Base-by-base conservation (phyloP, 2,888 invertebrate species). In the Brachypterus glaber region DNA sequence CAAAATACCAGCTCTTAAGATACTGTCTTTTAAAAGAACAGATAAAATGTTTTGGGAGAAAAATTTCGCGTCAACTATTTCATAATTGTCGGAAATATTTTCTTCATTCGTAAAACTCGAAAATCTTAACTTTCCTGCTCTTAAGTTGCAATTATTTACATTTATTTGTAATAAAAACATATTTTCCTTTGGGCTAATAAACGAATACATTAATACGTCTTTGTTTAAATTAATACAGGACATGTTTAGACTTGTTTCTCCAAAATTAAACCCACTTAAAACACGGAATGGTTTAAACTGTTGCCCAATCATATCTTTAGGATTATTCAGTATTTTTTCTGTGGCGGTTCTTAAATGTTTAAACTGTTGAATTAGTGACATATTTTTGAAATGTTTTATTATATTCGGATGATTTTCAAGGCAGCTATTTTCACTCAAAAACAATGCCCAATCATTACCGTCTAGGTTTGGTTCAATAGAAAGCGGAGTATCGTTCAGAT, bases 281-380 rank as follows among this genome's bases (percentile, higher is more conserved):
- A 69, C 68, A 32, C 69, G 65, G 25, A 73, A 57, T 8, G 73
- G 62, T 37, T 68, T 70, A 48, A 85, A 82, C 53, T 78, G 72
- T 45, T 71, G 69, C 3, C 74, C 72, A 30, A 84, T 71, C 35
- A 77, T 73, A 53, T 72, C 72, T 46, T 78, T 74, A 3, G 78
- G 74, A 15, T 76, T 71, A 49, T 75, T 70, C 62, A 87, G 87
- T 4, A 87, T 74, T 35, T 72, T 68, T n/a, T 71, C 68, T 14
- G 89, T 71, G 2, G 77, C 70, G 37, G 69, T 64, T 47, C 78
- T 77, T 45, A 92, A 68, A 58, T 74, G 74, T 30, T 76, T 76
- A 53, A 86, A 82, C 47, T 90, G 82, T 56, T 91, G 90, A 7
- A 89, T 70, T 33, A 93, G 66, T 1, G 93, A 93, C 47, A 76